Evolutionary conservation across 2,113 vertebrate species (phyloP).

Genomic region (Phalacrocorax brasilianus): DNA sequence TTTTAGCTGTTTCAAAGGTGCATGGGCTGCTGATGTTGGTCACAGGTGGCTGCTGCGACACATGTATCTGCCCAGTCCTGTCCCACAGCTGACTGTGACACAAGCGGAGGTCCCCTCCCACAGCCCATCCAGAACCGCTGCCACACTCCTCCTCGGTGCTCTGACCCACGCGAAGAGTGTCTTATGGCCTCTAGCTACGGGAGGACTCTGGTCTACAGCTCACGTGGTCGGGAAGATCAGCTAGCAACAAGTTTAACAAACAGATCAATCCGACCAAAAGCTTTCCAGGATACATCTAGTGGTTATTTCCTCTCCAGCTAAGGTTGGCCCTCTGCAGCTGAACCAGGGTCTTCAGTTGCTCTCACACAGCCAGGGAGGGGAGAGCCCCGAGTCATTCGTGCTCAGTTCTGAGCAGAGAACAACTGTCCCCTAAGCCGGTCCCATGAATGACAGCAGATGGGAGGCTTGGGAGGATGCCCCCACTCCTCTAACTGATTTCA

Average conservation of each 20-base stretch:
- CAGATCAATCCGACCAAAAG: neutral
- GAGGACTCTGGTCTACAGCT: neutral
- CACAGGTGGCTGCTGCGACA: neutral
- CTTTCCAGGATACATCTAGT: neutral
- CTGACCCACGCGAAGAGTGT: neutral
- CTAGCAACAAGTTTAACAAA: neutral
- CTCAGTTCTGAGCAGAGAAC: neutral
- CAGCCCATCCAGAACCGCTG: neutral
- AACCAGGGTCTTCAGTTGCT: neutral
- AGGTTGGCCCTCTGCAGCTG: neutral
- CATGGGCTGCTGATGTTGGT: neutral
- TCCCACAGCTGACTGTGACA: neutral
- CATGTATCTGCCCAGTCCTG: neutral
- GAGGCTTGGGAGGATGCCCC: neutral
- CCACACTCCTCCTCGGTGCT: neutral
- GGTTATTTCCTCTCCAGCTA: neutral
- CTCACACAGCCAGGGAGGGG: neutral
- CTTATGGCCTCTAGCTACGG: neutral
- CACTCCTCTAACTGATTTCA: neutral
- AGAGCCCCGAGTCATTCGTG: neutral
- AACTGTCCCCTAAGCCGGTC: neutral
- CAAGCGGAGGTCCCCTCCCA: neutral
- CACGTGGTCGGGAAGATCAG: neutral
- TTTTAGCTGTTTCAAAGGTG: neutral
- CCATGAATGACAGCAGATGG: neutral